Evolutionary conservation across 2,888 invertebrate species (phyloP), one percentile per base, ranked within the genome.

Genomic region (Deilephila elpenor): DNA sequence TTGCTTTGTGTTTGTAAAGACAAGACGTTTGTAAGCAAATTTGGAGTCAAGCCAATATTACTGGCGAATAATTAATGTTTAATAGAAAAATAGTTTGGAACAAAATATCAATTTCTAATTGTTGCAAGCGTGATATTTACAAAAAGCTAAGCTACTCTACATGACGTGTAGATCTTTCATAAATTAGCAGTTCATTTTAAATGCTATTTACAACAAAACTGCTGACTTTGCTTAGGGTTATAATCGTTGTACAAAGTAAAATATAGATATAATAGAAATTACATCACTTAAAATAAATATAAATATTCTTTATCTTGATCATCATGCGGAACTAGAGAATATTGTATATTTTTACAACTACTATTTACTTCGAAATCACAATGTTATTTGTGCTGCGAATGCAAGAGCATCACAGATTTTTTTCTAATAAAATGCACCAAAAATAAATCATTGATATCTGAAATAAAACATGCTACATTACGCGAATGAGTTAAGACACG

Each of bases 1-100:
- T 67, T 51, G 67, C 25, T 67, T 67, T 67, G 67, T 67, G 51
- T 25, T 67, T 44, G 56, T 67, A 51, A 67, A 51, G 67, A 67
- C 67, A 67, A 6, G 44, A n/a, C n/a, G n/a, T 6, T 37, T 51
- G 51, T 44, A 67, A 70, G 19, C 19, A 59, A 34, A 61, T 62
- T 64, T 72, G 34, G 20, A 64, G 25, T 32, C 7, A 51, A 67
- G 67, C 67, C 67, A 67, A 51, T 6, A 67, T 51, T 20, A 37
- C 25, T 64, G 4, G 25, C 44, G 67, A 17, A 67, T 67, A 67
- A 51, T 67, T 44, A 44, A 44, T 37, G 64, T 64, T 44, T 44
- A 8, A 20, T 64, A 20, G 37, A 64, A 44, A 37, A 44, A 37
- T 44, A 37, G 64, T 64, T 64, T 64, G 44, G 5, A 64, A 44